Evolutionary conservation across 2,888 invertebrate species (phyloP).

Genomic region (Saturnia pavonia): DNA sequence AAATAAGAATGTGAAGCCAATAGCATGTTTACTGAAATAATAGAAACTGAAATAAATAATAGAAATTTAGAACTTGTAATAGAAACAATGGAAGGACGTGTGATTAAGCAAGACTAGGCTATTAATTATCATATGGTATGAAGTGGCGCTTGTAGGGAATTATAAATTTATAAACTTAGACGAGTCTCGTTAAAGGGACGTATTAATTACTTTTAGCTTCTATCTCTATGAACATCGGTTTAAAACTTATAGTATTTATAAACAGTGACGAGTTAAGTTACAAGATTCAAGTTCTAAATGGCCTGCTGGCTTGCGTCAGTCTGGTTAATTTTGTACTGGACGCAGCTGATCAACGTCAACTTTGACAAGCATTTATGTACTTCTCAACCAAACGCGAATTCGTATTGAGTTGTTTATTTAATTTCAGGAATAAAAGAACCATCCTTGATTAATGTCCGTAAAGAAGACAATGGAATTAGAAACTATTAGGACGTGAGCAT

Average conservation of each 20-base stretch:
- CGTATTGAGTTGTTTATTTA: conserved; percentile 41
- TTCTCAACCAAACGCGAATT: conserved; percentile 38
- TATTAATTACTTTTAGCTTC: conserved; percentile 40
- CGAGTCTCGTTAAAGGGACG: conserved; percentile 38
- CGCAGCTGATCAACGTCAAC: conserved; percentile 48
- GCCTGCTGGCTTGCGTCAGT: conserved; percentile 47
- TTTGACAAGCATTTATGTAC: conserved; percentile 40
- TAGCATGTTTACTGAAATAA: conserved; percentile 27
- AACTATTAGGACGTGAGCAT: conserved; percentile 55
- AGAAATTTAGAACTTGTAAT: conserved; percentile 21
- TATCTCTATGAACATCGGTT: conserved; percentile 42
- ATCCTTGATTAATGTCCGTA: conserved; percentile 38
- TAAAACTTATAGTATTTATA: conserved; percentile 49
- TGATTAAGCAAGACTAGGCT: conserved; percentile 44
- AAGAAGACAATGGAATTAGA: conserved; percentile 63
- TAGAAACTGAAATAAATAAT: neutral
- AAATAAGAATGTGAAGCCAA: conserved; percentile 28
- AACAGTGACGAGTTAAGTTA: conserved; percentile 41
- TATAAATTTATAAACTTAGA: conserved; percentile 61
- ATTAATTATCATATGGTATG: conserved; percentile 70
- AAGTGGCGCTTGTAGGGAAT: conserved; percentile 52
- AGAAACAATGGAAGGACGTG: conserved; percentile 30
- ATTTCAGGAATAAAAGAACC: conserved; percentile 37
- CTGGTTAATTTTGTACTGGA: conserved; percentile 44
- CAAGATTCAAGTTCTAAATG: conserved; percentile 40